Evolutionary conservation across 2,888 invertebrate genomes (phyloP).

Genomic region (Polietes domitor): DNA sequence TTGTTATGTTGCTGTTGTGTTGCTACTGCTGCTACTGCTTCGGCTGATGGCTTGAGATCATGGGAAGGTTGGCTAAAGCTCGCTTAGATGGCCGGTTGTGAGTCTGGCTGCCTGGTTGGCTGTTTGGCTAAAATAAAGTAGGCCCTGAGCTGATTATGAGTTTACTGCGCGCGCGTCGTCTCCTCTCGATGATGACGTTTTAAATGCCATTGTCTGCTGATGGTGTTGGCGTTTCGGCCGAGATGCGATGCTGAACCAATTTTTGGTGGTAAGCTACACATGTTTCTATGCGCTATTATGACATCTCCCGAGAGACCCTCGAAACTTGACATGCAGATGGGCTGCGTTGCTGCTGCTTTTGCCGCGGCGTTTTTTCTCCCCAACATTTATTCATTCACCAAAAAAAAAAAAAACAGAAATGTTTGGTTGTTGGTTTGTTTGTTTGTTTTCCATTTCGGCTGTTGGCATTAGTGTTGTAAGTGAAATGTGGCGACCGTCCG

Average conservation of each 20-base stretch:
- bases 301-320: background rate
- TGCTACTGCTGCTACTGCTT: no score
- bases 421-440: background rate
- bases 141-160: slow-evolving; percentile 19
- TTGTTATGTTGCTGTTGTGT: background rate
- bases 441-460: background rate
- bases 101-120: background rate
- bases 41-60: no score
- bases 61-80: background rate
- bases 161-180: background rate
- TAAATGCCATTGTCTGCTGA: slow-evolving; percentile 4
- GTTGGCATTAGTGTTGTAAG: slow-evolving; percentile 21
- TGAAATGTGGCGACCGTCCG: slow-evolving; percentile 18
- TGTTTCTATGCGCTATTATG: background rate
- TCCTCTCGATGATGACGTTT: background rate
- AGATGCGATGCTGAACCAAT: slow-evolving; percentile 3
- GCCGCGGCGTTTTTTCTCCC: background rate
- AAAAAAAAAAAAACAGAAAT: no score
- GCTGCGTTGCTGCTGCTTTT: background rate
- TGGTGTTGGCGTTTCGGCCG: background rate
- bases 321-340: slow-evolving; percentile 7
- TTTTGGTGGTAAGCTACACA: background rate
- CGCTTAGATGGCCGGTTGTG: no score
- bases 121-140: background rate
- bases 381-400: background rate